Evolutionary conservation across 1,140 invertebrate genomes (phyloP).

Genomic region (Trachymyrmex cornetzi): DNA sequence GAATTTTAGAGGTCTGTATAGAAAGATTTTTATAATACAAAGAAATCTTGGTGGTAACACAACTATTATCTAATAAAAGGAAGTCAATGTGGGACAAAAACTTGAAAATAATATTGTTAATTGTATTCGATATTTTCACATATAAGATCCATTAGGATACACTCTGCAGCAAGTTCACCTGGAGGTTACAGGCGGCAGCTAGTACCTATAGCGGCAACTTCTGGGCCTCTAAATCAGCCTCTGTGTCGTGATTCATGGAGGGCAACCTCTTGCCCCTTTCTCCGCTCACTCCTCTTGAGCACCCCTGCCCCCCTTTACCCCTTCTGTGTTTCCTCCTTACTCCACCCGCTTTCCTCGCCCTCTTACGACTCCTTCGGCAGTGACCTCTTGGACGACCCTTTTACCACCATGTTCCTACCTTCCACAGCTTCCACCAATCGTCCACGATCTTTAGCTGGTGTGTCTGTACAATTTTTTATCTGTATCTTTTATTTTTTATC

Average conservation of each 20-base stretch:
- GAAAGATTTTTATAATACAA: background rate
- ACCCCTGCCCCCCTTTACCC: conserved; percentile 63
- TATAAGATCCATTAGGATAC: conserved; percentile 68
- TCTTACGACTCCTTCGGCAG: conserved; percentile 81
- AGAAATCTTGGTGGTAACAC: background rate
- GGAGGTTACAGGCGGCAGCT: conserved; percentile 81
- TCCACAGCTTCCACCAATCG: conserved; percentile 68
- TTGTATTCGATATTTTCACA: conserved; percentile 49
- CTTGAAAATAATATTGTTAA: conserved; percentile 29
- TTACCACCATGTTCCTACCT: conserved; percentile 78
- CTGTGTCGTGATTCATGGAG: conserved; percentile 85
- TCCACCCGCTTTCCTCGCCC: conserved; percentile 73
- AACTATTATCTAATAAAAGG: background rate
- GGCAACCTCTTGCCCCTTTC: conserved; percentile 80
- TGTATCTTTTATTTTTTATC: conserved; percentile 13
- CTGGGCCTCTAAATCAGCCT: conserved; percentile 86
- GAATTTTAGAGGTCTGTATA: background rate
- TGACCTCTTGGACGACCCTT: conserved; percentile 84
- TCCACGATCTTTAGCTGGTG: conserved; percentile 74
- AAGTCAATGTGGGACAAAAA: background rate
- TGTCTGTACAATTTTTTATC: conserved; percentile 66
- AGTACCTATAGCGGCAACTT: conserved; percentile 84
- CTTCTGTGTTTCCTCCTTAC: conserved; percentile 67
- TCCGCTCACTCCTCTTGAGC: conserved; percentile 54
- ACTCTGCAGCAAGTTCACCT: conserved; percentile 79